These are phyloP conservation scores for Pseudachorutes palmiensis DNA, from an alignment of 1,140 invertebrate genomes.

Conservation along the genomic window DNA sequence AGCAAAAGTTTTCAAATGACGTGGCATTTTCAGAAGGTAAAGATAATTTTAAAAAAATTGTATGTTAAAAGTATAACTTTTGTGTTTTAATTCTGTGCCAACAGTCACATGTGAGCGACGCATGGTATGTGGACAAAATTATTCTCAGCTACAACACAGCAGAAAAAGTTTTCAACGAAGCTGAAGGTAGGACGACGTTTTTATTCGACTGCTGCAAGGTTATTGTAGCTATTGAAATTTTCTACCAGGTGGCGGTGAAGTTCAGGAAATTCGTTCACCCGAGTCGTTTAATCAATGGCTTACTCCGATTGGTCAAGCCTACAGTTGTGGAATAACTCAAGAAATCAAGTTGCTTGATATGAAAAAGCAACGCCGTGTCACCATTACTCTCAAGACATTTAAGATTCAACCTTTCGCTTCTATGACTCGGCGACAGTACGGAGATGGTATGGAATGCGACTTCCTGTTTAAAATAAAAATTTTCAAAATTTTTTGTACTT, in stretches of 20 bases:
- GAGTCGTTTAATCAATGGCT: slow-evolving; percentile 58
- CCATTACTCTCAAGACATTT: slow-evolving; percentile 26
- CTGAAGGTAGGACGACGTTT: background rate
- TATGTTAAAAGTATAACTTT: too few relatives aligned
- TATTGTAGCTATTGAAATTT: background rate
- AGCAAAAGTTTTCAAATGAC: slow-evolving; percentile 29
- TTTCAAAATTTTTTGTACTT: slow-evolving; percentile 15
- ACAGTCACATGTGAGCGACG: slow-evolving; percentile 73
- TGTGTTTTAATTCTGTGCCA: too few relatives aligned
- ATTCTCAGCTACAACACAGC: slow-evolving; percentile 53
- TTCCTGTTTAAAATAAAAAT: background rate
- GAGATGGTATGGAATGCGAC: slow-evolving; percentile 27
- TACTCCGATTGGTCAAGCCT: slow-evolving; percentile 76
- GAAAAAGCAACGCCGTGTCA: slow-evolving; percentile 28
- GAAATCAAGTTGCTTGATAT: slow-evolving; percentile 32
- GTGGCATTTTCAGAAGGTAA: slow-evolving; percentile 37
- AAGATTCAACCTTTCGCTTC: slow-evolving; percentile 37
- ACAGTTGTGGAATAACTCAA: slow-evolving; percentile 49
- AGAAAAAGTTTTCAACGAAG: slow-evolving; percentile 47
- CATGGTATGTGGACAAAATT: slow-evolving; percentile 70
- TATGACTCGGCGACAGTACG: slow-evolving; percentile 36
- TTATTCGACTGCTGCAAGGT: background rate
- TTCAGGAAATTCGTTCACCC: slow-evolving; percentile 29
- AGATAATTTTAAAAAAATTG: background rate
- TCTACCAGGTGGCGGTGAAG: slow-evolving; percentile 6